Conservation (phyloP, 2,888 invertebrate genomes). For the Melanotus villosus region DNA sequence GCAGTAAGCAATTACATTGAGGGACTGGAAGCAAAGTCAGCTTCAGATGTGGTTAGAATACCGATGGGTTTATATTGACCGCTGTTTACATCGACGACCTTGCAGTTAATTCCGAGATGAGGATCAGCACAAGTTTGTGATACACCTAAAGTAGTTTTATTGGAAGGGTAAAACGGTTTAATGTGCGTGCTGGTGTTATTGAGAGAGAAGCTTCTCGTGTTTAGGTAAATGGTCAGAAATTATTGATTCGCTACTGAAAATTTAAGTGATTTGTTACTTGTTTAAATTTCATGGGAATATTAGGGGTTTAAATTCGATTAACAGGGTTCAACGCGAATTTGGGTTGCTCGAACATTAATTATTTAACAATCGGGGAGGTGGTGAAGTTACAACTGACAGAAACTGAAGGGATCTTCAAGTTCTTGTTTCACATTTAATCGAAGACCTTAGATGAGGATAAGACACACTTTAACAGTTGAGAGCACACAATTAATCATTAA, state of each 20-base stretch:
- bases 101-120: slow-evolving; percentile 13
- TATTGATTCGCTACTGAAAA: slow-evolving; percentile 7
- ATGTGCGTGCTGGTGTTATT: neutral
- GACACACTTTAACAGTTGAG: no score
- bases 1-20: slow-evolving; percentile 12
- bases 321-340: neutral
- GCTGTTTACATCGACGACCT: slow-evolving; percentile 4
- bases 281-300: slow-evolving; percentile 6
- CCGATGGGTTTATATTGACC: slow-evolving; percentile 2
- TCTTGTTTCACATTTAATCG: no score
- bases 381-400: neutral
- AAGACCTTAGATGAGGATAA: no score
- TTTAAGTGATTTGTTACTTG: neutral
- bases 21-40: slow-evolving; percentile 4
- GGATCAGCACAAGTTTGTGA: slow-evolving; percentile 8
- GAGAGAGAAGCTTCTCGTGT: neutral
- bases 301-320: neutral
- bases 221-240: slow-evolving; percentile 3
- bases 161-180: neutral
- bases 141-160: slow-evolving; percentile 9
- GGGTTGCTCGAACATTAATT: neutral
- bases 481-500: no score
- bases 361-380: neutral
- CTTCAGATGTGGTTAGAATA: neutral
- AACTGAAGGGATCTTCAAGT: no score